Base-by-base conservation (phyloP, 2,113 vertebrate species). In the Carollia perspicillata region DNA sequence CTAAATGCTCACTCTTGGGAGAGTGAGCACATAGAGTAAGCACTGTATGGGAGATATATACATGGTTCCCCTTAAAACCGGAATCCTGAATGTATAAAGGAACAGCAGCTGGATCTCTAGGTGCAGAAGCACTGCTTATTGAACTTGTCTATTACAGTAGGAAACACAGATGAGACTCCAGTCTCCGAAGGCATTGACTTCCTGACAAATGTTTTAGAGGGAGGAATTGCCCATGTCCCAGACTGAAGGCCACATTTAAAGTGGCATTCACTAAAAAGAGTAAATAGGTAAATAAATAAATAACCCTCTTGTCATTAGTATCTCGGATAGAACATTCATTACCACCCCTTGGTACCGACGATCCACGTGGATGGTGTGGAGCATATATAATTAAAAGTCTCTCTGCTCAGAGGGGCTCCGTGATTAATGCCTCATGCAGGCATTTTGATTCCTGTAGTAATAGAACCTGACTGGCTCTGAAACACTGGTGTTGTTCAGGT, bases 351-450 rank as follows among this genome's bases (percentile, higher is more conserved):
- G 18, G 16, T 22, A 63, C 35, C 89, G 49, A 80, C 89, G 33
- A 7, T 60, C 93, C 89, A 4, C 11, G 89, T 71, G 2, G 33
- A 84, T 75, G 53, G 6, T 86, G 13, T 7, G 6, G 60, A 6
- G 35, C 4, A 72, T 28, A 83, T 78, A 95, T 98, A 98, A 98
- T 98, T 98, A 98, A 98, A 97, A 97, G 84, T 69, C 96, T 93
- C 81, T 95, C 33, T 49, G 94, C 96, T 96, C 77, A 0, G 75
- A 12, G 74, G 89, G 60, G 4, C 79, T 96, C 81, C 2, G 0
- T 98, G 98, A 98, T 99, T 98, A 98, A 99, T 99, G 97, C 93
- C 97, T 95, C 35, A 65, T 90, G 97, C 97, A 95, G 95, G 96
- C 93, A 42, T 96, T 98, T 89, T 90, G 96, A 97, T 98, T 98